Evolutionary conservation across 2,888 invertebrate genomes (phyloP).

Genomic region (Zaprionus lineosus): DNA sequence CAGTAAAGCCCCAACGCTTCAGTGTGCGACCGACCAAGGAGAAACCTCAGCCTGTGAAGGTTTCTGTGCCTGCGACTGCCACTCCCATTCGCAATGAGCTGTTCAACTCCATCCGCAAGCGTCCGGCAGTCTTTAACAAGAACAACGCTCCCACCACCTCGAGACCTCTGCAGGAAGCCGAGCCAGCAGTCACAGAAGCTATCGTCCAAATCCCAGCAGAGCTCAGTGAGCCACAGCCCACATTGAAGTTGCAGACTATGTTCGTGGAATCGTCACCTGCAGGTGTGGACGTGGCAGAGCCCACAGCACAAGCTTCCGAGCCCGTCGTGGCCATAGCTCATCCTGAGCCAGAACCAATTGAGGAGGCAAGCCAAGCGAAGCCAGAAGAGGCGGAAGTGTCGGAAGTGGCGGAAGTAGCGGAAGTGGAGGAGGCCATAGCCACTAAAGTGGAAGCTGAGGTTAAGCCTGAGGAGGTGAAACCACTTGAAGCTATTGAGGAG

Average conservation of each 20-base stretch:
- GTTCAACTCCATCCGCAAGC: slow-evolving; percentile 77
- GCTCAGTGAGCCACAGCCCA: slow-evolving; percentile 64
- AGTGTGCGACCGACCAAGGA: slow-evolving; percentile 69
- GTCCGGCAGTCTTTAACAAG: slow-evolving; percentile 72
- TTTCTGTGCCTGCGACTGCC: slow-evolving; percentile 38
- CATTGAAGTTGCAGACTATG: slow-evolving; percentile 64
- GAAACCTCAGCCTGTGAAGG: slow-evolving; percentile 54
- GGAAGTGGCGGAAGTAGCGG: neutral
- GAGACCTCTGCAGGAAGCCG: slow-evolving; percentile 38
- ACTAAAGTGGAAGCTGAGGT: slow-evolving; percentile 14
- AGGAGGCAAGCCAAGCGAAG: slow-evolving; percentile 1
- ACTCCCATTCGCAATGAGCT: slow-evolving; percentile 66
- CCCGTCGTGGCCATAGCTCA: slow-evolving; percentile 56
- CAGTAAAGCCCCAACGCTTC: slow-evolving; percentile 60
- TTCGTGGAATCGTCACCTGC: slow-evolving; percentile 38
- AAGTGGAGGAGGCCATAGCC: neutral
- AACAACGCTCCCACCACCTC: slow-evolving; percentile 32
- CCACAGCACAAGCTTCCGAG: slow-evolving; percentile 67
- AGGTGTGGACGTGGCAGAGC: slow-evolving; percentile 2
- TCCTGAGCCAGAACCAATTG: slow-evolving; percentile 6
- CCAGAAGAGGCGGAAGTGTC: neutral
- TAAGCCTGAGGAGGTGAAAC: slow-evolving; percentile 39
- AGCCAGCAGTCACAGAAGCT: slow-evolving; percentile 42
- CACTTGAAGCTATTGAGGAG: slow-evolving; percentile 69
- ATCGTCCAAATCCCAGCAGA: slow-evolving; percentile 31